Percentiles rank a stretch among this genome's conserved stretches.
These are phyloP conservation scores for Porphyrio hochstetteri DNA, from an alignment of 2,113 vertebrate genomes.

Conservation along the genomic window DNA sequence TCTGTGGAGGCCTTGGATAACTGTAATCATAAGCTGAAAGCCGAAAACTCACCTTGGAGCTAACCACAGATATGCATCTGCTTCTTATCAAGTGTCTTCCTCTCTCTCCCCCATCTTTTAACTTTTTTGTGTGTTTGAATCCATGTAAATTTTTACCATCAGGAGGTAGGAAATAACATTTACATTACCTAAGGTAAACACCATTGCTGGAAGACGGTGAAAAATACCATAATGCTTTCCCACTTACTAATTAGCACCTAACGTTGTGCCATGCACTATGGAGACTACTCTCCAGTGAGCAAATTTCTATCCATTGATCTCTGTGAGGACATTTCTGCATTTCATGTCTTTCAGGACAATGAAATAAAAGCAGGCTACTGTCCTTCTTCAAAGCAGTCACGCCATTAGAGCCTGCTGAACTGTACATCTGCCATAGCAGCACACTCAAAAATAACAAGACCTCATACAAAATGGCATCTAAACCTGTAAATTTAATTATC, in stretches of 20 bases:
- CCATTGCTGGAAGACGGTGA: background rate
- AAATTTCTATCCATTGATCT: background rate
- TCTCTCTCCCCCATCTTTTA: background rate
- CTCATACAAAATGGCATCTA: background rate
- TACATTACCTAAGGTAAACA: background rate
- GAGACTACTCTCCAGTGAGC: background rate
- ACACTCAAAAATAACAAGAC: background rate
- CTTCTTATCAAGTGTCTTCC: conserved; percentile 41
- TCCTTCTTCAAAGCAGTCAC: background rate
- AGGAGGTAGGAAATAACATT: background rate
- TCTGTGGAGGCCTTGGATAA: background rate
- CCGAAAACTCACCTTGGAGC: conserved; percentile 21
- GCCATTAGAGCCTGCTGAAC: background rate
- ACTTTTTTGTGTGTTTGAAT: background rate
- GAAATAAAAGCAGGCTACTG: background rate
- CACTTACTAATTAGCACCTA: background rate
- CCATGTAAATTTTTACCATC: background rate
- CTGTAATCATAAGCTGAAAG: background rate
- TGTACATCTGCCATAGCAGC: background rate
- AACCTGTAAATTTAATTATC: background rate
- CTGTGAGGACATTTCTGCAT: background rate
- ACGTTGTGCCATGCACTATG: accelerated
- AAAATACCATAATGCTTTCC: background rate
- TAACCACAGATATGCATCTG: background rate
- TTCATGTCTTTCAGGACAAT: background rate